Evolutionary conservation across 2,797 vertebrate genomes (phyloP).

Genomic region (Pangasius djambal): DNA sequence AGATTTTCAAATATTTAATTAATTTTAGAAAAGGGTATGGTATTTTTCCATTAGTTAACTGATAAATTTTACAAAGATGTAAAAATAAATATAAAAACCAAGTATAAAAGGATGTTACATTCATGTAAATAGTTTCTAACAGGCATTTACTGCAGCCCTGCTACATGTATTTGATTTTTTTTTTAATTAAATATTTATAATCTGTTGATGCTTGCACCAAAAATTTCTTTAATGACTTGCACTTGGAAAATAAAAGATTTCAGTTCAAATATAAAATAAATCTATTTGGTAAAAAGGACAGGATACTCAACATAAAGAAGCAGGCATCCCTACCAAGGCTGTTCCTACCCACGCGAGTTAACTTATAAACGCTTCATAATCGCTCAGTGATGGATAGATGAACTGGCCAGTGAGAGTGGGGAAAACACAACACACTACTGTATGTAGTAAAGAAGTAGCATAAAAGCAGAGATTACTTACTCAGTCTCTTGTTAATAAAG

Average conservation of each 20-base stretch:
- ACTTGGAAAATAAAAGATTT: not conserved
- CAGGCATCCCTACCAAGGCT: not conserved
- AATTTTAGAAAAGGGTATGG: too few relatives aligned
- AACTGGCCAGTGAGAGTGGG: not conserved
- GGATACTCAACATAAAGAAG: not conserved
- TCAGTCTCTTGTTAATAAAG: not conserved
- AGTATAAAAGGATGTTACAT: not conserved
- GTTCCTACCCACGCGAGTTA: not conserved
- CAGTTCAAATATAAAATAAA: not conserved
- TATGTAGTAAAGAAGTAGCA: not conserved
- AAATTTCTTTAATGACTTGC: not conserved
- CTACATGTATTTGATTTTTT: not conserved
- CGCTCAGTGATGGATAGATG: not conserved
- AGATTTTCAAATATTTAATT: not conserved
- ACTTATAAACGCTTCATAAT: not conserved
- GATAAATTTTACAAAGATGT: too few relatives aligned
- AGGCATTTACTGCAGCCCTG: not conserved
- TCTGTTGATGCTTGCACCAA: not conserved
- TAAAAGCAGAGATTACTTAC: not conserved
- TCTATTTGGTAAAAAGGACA: not conserved
- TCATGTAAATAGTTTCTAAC: not conserved
- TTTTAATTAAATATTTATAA: not conserved
- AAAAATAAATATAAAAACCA: not conserved
- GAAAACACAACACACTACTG: not conserved
- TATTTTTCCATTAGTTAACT: too few relatives aligned